Base-by-base conservation (phyloP, 2,888 invertebrate genomes). In the Penaeus monodon region DNA sequence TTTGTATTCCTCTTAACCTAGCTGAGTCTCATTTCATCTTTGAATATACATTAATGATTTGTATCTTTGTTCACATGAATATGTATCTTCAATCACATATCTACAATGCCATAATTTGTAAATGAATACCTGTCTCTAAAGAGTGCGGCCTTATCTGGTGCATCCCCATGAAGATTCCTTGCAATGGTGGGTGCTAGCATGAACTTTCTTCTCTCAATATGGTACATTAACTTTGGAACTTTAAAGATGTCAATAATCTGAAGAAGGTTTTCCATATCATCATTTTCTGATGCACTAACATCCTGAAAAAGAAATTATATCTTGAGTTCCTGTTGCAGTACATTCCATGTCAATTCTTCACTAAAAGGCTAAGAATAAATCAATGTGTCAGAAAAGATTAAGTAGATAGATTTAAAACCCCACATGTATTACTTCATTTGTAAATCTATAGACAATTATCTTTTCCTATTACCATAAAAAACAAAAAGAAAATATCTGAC, bases 211-310 rank as follows among this genome's bases (percentile, higher is more conserved):
- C 95, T 94, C 88, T 96, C 95, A n/a, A 93, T 92, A 91, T 96
- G 95, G 92, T 96, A 98, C 24, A 93, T 93, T 81, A 96, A 94
- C 92, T 96, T 95, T 0, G 98, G 98, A 44, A 97, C 94, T 83
- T 95, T 94, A 91, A 96, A 97, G 0, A 96, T 96, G 92, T 95
- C 95, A 85, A 98, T 97, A 0, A 98, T 95, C 91, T 94, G 95
- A 29, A 97, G 94, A 0, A 96, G 92, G 0, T 96, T 95, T 92
- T 96, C 96, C 7, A 95, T 94, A 89, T 95, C 94, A 91, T 95
- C 95, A 38, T 94, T 88, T 70, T 90, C 88, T 12, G 85, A 63
- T n/a, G 81, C 77, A 92, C 24, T 95, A 95, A 66, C 93, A 92
- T 68, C 94, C 93, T 93, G 90, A 1, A 86, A 66, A 57, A 81